Evolutionary conservation across 1,140 invertebrate genomes (phyloP).

Genomic region (Neodiprion lecontei): DNA sequence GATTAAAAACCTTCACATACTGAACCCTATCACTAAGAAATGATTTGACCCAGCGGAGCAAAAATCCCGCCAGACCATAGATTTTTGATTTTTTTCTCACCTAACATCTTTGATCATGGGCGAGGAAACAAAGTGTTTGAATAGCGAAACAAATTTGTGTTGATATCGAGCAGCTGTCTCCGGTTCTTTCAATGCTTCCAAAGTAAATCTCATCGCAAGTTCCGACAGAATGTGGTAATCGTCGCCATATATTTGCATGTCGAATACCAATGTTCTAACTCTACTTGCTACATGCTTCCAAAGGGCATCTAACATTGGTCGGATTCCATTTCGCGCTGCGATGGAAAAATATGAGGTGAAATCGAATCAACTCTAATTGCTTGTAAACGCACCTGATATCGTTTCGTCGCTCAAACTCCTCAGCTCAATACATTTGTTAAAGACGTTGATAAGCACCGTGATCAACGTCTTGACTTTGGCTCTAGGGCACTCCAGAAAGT

Average conservation of each 20-base stretch:
- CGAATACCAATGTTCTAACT: slow-evolving; percentile 50
- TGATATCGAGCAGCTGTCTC: slow-evolving; percentile 42
- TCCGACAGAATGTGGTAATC: slow-evolving; percentile 47
- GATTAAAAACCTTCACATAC: not conserved
- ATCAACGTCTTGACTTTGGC: slow-evolving; percentile 41
- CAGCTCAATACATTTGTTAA: slow-evolving; percentile 42
- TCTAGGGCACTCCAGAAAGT: slow-evolving; percentile 47
- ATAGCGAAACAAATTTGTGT: slow-evolving; percentile 51
- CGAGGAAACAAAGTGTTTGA: slow-evolving; percentile 50
- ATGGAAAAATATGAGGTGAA: not conserved
- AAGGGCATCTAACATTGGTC: slow-evolving; percentile 46
- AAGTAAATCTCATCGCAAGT: slow-evolving; percentile 53
- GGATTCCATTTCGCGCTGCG: not conserved
- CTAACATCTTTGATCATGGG: slow-evolving; percentile 53
- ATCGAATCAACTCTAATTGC: not conserved
- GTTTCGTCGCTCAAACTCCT: not conserved
- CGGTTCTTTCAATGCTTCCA: slow-evolving; percentile 49
- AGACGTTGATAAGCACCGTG: slow-evolving; percentile 39
- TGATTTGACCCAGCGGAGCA: not conserved
- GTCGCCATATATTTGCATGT: slow-evolving; percentile 35
- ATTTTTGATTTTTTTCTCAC: slow-evolving; percentile 26
- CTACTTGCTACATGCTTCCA: slow-evolving; percentile 51
- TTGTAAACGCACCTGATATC: not conserved
- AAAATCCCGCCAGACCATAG: not conserved
- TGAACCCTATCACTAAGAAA: not conserved